Evolutionary conservation across 2,888 invertebrate species (phyloP).

Genomic region (Diaperis boleti): DNA sequence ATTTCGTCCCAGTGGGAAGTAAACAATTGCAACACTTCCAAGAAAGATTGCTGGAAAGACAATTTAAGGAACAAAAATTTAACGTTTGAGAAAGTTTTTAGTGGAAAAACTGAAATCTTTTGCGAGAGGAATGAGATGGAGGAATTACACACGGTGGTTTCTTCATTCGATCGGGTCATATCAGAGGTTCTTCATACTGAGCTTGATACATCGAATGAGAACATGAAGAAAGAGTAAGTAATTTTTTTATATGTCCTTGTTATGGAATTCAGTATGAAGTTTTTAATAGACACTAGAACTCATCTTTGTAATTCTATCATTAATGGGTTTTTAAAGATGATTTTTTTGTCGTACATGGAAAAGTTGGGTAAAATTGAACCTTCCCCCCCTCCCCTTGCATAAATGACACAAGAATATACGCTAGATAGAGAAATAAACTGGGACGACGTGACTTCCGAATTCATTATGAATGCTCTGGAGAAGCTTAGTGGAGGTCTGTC

Average conservation of each 20-base stretch:
- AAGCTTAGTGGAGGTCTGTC: no score
- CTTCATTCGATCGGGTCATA: conserved; percentile 2
- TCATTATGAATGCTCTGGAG: no score
- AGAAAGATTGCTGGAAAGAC: not conserved
- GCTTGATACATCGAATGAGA: not conserved
- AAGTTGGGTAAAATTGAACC: no score
- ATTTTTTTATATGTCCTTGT: not conserved
- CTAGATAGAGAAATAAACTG: no score
- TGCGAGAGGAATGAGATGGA: conserved; percentile 16
- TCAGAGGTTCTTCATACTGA: conserved; percentile 1
- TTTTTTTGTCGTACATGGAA: no score
- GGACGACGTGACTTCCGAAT: no score
- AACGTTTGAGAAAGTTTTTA: conserved; percentile 51
- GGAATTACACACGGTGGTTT: conserved; percentile 15
- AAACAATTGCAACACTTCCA: conserved; percentile 5
- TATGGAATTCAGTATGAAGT: no score
- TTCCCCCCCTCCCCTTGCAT: no score
- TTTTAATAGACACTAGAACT: no score
- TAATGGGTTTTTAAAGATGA: no score
- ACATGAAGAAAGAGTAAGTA: conserved; percentile 3
- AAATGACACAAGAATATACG: no score
- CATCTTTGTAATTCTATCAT: no score
- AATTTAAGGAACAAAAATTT: conserved; percentile 37
- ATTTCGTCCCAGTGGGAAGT: conserved; percentile 61
- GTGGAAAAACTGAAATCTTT: conserved; percentile 42